Conservation (phyloP, 2,888 invertebrate species). For the Atrina japonica region DNA sequence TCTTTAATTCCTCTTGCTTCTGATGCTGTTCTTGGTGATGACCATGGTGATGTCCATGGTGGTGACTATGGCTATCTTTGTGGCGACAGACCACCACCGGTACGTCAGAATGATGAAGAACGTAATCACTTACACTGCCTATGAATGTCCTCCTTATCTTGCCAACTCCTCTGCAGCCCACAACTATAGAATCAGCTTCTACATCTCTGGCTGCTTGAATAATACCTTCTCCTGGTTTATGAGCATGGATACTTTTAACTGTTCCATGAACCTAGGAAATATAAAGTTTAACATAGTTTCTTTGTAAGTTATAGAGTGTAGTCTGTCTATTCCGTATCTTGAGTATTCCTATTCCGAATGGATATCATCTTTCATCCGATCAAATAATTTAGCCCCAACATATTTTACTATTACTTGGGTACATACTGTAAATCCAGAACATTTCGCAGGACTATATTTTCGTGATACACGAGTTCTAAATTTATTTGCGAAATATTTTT, state of each 20-base stretch:
- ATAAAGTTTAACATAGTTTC: too few relatives aligned
- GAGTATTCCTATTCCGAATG: too few relatives aligned
- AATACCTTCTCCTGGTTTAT: slow-evolving; percentile 54
- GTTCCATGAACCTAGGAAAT: slow-evolving; percentile 48
- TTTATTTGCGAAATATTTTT: too few relatives aligned
- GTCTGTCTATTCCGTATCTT: too few relatives aligned
- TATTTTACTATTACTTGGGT: too few relatives aligned
- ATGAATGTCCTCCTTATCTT: slow-evolving; percentile 54
- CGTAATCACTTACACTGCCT: slow-evolving; percentile 58
- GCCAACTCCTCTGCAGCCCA: slow-evolving; percentile 53
- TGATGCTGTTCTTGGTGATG: not conserved
- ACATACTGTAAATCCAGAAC: too few relatives aligned
- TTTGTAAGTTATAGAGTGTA: too few relatives aligned
- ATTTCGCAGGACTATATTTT: too few relatives aligned
- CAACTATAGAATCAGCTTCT: slow-evolving; percentile 40
- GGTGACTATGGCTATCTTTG: slow-evolving; percentile 34
- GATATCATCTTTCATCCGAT: too few relatives aligned
- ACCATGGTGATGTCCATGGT: slow-evolving; percentile 6
- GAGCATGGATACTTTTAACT: slow-evolving; percentile 55
- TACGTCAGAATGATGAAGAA: slow-evolving; percentile 54
- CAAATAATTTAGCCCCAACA: too few relatives aligned
- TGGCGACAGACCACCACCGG: slow-evolving; percentile 55
- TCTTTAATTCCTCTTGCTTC: too few relatives aligned
- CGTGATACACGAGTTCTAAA: too few relatives aligned
- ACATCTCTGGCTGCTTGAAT: slow-evolving; percentile 49